Evolutionary conservation across 2,797 vertebrate genomes (phyloP), one percentile per base, ranked within the genome.

Genomic region (Acanthornis magna): DNA sequence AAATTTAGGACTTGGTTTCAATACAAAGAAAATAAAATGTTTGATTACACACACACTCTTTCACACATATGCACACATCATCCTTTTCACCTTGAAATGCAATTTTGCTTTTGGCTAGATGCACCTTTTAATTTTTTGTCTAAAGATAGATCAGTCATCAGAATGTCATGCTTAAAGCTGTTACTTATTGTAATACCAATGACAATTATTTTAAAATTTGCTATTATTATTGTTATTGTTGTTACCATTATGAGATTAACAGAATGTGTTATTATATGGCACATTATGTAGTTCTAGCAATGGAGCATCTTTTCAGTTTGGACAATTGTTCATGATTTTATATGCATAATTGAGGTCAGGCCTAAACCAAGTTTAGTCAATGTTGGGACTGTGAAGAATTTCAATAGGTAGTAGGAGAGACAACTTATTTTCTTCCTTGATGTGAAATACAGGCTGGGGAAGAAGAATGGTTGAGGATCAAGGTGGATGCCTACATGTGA

Each of bases 81-180:
- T 2, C 3, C 2, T 27, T 2, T 10, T 9, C 7, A 4, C n/a
- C 20, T 26, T 11, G 3, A 80, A 86, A 74, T 2, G 1, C 10
- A 71, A 10, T 53, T 77, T 54, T 78, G 3, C 13, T 86, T 91
- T 88, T 66, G 25, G 27, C 9, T 70, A 84, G 77, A 66, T 76
- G 51, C 25, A 67, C 18, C 38, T 32, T 62, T 43, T 14, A 62
- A 45, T 32, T 70, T 21, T 21, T 18, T 90, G 1, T 81, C 45
- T 83, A 60, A 74, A 84, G 65, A 65, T 13, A 87, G 23, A 61
- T 67, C 32, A 21, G 40, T 61, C 61, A 61, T 48, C 51, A 51
- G 3, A 48, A 6, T n/a, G 18, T 62, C 16, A 40, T 53, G 11
- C 12, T 23, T 55, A 84, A 71, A 14, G 7, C 13, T 73, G 6